Conservation (phyloP, 2,888 invertebrate genomes). For the Leptodirus hochenwartii region DNA sequence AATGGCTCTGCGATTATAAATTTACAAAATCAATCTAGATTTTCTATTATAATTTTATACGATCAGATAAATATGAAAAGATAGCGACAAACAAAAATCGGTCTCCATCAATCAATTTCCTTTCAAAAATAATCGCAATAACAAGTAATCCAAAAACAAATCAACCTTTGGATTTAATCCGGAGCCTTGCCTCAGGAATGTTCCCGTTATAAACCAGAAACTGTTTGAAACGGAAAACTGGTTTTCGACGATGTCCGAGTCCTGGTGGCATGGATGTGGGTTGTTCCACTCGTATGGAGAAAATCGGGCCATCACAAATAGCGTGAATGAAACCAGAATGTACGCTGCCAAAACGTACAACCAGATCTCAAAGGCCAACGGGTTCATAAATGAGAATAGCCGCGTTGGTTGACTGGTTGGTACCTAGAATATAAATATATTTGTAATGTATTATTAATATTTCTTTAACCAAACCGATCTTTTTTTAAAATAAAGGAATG, state of each 20-base stretch:
- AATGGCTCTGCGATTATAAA: too few species aligned
- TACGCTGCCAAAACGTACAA: conserved; percentile 66
- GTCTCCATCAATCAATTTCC: too few species aligned
- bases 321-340: conserved; percentile 54
- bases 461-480: too few species aligned
- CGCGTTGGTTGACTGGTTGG: conserved; percentile 50
- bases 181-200: conserved; percentile 72
- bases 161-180: conserved; percentile 73
- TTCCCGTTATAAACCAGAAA: conserved; percentile 83
- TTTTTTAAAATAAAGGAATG: too few species aligned
- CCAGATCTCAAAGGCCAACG: conserved; percentile 75
- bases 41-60: too few species aligned
- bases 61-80: too few species aligned
- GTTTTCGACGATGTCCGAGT: conserved; percentile 46
- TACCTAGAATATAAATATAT: conserved; percentile 29
- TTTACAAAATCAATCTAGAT: too few species aligned
- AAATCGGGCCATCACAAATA: conserved; percentile 65
- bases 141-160: too few species aligned
- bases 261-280: conserved; percentile 47
- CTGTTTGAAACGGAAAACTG: conserved; percentile 78
- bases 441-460: background rate
- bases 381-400: conserved; percentile 75
- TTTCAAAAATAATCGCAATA: too few species aligned
- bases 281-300: conserved; percentile 68
- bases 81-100: too few species aligned